Base-by-base conservation (phyloP, 2,888 invertebrate species). In the Lottia gigantea region DNA sequence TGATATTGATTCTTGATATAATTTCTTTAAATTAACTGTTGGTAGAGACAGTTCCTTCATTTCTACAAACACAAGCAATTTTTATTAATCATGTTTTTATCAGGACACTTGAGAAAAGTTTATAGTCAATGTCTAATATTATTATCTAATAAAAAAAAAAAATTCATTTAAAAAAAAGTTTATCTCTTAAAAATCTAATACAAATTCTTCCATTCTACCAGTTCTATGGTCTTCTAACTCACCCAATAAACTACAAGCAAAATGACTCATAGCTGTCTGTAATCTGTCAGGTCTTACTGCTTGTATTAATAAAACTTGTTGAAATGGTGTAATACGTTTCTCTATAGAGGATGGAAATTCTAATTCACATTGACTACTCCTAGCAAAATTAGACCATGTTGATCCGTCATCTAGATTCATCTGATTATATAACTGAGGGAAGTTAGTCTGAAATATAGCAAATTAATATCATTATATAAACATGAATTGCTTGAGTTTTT, bases 231-330 rank as follows among this genome's bases (percentile, higher is more conserved):
- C n/a, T 47, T 11, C 26, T 12, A 47, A 69, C 78, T 74, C 71
- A 89, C 90, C 83, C 3, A 91, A 80, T 62, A 86, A 83, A 68
- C 85, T 91, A 61, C 92, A 91, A 0, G 93, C 92, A 86, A 95
- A 94, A 62, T 92, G 90, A 0, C 92, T 91, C 83, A 98, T 92
- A 55, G 94, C 93, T 25, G 93, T 92, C 80, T 95, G 93, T 46
- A 96, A 90, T 67, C 94, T 91, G 85, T 97, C 97, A 0, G 97
- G 95, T 8, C 95, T 91, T 4, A 95, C 89, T 0, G 94, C 92
- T 86, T 95, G 93, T 0, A 95, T 92, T 0, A 94, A 89, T 0
- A 97, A 90, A 0, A 96, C 91, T 76, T 93, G 93, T 85, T 98
- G 96, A 85, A 98, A 97, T 0, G 92, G 90, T 0, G 92, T 92